Evolutionary conservation across 2,797 vertebrate species (phyloP).

Genomic region (Salarias fasciatus): DNA sequence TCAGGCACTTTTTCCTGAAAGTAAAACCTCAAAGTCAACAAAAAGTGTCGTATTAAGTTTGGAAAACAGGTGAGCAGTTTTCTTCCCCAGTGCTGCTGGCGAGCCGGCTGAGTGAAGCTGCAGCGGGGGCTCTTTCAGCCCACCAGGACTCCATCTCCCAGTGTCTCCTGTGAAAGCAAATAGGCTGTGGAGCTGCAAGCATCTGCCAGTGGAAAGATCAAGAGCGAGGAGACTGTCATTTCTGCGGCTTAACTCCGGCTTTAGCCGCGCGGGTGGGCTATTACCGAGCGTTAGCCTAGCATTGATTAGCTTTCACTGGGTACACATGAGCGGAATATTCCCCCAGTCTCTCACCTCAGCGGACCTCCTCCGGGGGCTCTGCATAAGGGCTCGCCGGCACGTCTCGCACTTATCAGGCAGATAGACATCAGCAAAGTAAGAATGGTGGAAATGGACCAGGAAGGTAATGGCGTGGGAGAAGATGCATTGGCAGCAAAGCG

Average conservation of each 20-base stretch:
- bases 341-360: constrained; percentile 20
- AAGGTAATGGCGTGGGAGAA: constrained; percentile 55
- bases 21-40: too few relatives aligned
- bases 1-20: too few relatives aligned
- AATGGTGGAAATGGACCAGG: constrained; percentile 54
- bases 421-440: constrained; percentile 63
- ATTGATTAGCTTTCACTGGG: constrained; percentile 73
- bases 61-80: not conserved
- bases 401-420: constrained; percentile 57
- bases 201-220: constrained; percentile 55
- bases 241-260: constrained; percentile 58
- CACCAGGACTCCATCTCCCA: constrained; percentile 4
- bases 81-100: constrained; percentile 7
- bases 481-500: constrained; percentile 58
- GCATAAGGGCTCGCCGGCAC: constrained; percentile 28
- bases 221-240: constrained; percentile 59
- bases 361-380: constrained; percentile 28
- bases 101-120: constrained; percentile 3
- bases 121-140: not conserved
- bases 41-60: too few relatives aligned
- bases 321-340: constrained; percentile 63
- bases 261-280: constrained; percentile 46
- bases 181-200: constrained; percentile 5
- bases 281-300: constrained; percentile 57
- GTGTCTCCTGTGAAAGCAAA: constrained; percentile 12